These are phyloP conservation scores for Syritta pipiens DNA, from an alignment of 2,888 invertebrate species.

Conservation along the genomic window DNA sequence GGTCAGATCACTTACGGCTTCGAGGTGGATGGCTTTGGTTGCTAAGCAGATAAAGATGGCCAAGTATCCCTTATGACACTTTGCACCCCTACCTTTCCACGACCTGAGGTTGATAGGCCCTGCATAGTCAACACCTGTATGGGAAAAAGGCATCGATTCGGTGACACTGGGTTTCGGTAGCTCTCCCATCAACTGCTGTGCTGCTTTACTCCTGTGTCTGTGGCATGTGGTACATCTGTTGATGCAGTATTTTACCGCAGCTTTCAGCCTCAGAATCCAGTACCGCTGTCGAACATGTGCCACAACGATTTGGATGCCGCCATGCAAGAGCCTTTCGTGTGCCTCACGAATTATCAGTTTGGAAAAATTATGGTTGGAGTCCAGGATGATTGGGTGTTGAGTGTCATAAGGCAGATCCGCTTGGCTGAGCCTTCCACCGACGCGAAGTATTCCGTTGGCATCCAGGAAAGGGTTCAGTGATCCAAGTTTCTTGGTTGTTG, in stretches of 20 bases:
- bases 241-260: not conserved
- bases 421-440: not conserved
- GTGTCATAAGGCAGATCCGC: not conserved
- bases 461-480: not conserved
- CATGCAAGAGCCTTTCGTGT: no score
- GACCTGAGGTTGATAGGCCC: not conserved
- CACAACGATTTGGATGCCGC: no score
- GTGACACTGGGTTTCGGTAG: not conserved
- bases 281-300: no score
- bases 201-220: not conserved
- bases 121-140: slow-evolving; percentile 2
- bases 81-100: not conserved
- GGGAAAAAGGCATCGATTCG: not conserved
- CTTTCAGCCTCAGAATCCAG: no score
- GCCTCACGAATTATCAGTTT: no score
- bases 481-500: not conserved
- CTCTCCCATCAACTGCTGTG: no score
- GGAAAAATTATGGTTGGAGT: not conserved
- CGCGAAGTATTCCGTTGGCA: not conserved
- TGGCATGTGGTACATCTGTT: not conserved
- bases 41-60: slow-evolving; percentile 71
- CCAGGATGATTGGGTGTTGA: slow-evolving; percentile 6
- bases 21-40: slow-evolving; percentile 64
- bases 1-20: slow-evolving; percentile 50
- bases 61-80: slow-evolving; percentile 55